Evolutionary conservation across 2,797 vertebrate species (phyloP).

Genomic region (Sebastiscus tertius): DNA sequence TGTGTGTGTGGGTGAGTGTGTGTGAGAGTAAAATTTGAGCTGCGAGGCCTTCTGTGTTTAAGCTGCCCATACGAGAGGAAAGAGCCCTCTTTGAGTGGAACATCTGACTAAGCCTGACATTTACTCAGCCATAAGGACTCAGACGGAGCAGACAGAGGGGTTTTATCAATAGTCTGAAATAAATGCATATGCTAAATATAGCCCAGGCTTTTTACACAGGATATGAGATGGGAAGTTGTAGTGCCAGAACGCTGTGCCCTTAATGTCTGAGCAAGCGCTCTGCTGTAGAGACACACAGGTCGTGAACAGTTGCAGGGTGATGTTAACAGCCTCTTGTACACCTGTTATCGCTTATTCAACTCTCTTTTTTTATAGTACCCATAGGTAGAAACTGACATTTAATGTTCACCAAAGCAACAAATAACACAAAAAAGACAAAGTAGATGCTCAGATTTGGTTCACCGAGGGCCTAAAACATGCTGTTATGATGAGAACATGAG

Average conservation of each 20-base stretch:
- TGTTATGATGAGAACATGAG: neutral
- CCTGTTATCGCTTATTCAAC: constrained; percentile 3
- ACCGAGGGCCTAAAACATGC: neutral
- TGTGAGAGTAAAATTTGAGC: constrained; percentile 39
- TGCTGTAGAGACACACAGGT: constrained; percentile 25
- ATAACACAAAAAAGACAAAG: neutral
- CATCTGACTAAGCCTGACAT: constrained; percentile 81
- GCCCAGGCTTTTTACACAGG: constrained; percentile 58
- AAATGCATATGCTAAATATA: constrained; percentile 76
- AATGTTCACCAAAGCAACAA: neutral
- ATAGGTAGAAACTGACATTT: neutral
- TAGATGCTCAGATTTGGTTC: constrained; percentile 4
- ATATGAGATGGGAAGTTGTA: constrained; percentile 65
- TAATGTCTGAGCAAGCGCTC: constrained; percentile 37
- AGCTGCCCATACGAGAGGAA: constrained; percentile 57
- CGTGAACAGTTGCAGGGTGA: neutral
- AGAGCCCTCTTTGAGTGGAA: constrained; percentile 65
- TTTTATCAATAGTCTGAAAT: constrained; percentile 79
- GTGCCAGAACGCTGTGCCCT: constrained; percentile 34
- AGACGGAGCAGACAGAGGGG: constrained; percentile 69
- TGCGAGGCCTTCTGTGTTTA: constrained; percentile 58
- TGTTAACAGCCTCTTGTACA: constrained; percentile 5
- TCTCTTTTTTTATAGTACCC: neutral
- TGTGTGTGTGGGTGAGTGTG: constrained; percentile 5
- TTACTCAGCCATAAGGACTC: constrained; percentile 77